Conservation (phyloP, 2,113 vertebrate genomes). For the Loxodonta africana region DNA sequence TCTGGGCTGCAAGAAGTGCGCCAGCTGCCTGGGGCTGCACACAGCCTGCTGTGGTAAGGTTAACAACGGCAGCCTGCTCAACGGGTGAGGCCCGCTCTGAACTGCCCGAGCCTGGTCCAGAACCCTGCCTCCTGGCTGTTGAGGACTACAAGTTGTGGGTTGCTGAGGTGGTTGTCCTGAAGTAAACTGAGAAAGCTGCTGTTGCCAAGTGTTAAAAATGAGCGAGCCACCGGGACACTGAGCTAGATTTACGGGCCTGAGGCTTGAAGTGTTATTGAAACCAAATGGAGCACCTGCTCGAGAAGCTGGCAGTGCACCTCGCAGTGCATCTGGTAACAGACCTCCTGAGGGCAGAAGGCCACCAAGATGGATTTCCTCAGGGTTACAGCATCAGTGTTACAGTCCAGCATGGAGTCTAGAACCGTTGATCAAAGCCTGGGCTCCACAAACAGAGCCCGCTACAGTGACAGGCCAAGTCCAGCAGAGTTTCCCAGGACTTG, state of each 20-base stretch:
- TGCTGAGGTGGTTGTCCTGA: slow-evolving; percentile 89
- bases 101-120: slow-evolving; percentile 89
- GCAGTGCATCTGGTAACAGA: no score
- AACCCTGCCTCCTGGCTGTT: slow-evolving; percentile 92
- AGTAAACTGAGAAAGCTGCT: slow-evolving; percentile 91
- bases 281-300: slow-evolving; percentile 87
- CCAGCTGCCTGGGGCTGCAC: slow-evolving; percentile 93
- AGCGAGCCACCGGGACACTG: slow-evolving; percentile 92
- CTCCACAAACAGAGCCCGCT: slow-evolving; percentile 93
- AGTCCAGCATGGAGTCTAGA: slow-evolving; percentile 94
- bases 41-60: slow-evolving; percentile 93
- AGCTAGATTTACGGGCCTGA: slow-evolving; percentile 94
- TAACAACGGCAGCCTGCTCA: slow-evolving; percentile 95
- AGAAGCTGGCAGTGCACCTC: no score
- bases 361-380: slow-evolving; percentile 86
- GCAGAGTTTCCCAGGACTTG: slow-evolving; percentile 94
- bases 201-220: slow-evolving; percentile 90
- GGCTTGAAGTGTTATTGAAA: slow-evolving; percentile 92
- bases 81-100: slow-evolving; percentile 92
- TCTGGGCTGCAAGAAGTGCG: slow-evolving; percentile 96
- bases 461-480: slow-evolving; percentile 95
- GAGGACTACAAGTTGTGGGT: slow-evolving; percentile 90
- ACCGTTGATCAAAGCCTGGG: slow-evolving; percentile 95
- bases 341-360: no score
- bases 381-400: slow-evolving; percentile 89